Evolutionary conservation across 2,888 invertebrate species (phyloP), one percentile per base, ranked within the genome.

Genomic region (Crossocerus cetratus): DNA sequence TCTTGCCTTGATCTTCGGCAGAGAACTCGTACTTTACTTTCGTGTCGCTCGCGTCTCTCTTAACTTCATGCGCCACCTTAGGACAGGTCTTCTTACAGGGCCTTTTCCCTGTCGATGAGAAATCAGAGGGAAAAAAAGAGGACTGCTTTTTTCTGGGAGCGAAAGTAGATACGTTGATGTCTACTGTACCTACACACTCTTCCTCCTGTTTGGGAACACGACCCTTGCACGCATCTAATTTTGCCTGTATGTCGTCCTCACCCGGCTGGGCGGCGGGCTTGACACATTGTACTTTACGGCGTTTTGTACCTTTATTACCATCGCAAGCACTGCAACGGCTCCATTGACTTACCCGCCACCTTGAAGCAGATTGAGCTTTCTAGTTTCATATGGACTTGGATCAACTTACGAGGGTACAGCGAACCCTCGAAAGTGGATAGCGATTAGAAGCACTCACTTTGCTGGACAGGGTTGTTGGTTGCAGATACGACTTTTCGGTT

Each of bases 331-430:
- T 92, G 83, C 94, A 94, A 70, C 91, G 91, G 76, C 93, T 92
- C 94, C 94, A 94, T 63, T 92, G 92, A 5, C 94, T 94, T 2
- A 92, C 90, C 86, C 93, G 92, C 94, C 94, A 94, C 86, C 94
- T 93, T 73, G 4, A 74, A 53, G 2, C 14, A 63, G 55, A 3
- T 45, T 60, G 21, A 13, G 8, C 23, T 13, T n/a, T 43, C 11
- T 4, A 56, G n/a, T 43, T 3, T 8, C 8, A 3, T 55, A 3
- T 21, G 13, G 14, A 0, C 13, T 18, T 2, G 22, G 2, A 14
- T 55, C 5, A 55, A 2, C 14, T 4, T 22, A 21, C 23, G 58
- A 54, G 42, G 20, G 2, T 5, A 22, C 3, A 43, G n/a, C 16
- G 4, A 42, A 56, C 4, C 8, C 2, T 4, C 23, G 11, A 1